Conservation (phyloP, 2,113 vertebrate genomes). For the Plestiodon gilberti region DNA sequence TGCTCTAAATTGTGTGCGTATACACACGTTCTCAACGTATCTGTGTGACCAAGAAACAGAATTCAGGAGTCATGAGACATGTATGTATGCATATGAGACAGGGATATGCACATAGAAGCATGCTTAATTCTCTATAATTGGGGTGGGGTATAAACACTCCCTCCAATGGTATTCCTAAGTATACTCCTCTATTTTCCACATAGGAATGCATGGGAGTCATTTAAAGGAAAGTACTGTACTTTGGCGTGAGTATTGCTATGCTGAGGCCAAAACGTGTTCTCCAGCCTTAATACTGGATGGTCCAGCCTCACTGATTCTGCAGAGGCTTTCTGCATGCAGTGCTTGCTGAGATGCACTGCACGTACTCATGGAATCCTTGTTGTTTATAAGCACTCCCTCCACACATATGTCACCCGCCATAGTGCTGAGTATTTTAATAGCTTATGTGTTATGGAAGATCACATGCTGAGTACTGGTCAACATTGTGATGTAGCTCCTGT, state of each 20-base stretch:
- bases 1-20: neutral
- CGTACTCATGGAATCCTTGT: neutral
- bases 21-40: neutral
- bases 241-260: neutral
- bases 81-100: neutral
- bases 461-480: neutral
- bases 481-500: neutral
- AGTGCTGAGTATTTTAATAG: neutral
- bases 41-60: neutral
- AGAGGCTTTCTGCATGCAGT: neutral
- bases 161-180: no score
- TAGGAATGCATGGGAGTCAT: neutral
- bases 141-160: neutral
- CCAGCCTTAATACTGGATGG: neutral
- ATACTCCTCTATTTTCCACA: neutral
- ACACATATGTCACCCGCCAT: neutral
- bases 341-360: neutral
- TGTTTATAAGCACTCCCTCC: neutral
- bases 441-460: neutral
- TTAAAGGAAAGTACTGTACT: neutral
- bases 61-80: no score
- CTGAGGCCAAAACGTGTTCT: neutral
- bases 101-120: neutral
- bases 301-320: neutral
- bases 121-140: neutral